Conservation (phyloP, 1,140 invertebrate species). For the Neodiprion lecontei region DNA sequence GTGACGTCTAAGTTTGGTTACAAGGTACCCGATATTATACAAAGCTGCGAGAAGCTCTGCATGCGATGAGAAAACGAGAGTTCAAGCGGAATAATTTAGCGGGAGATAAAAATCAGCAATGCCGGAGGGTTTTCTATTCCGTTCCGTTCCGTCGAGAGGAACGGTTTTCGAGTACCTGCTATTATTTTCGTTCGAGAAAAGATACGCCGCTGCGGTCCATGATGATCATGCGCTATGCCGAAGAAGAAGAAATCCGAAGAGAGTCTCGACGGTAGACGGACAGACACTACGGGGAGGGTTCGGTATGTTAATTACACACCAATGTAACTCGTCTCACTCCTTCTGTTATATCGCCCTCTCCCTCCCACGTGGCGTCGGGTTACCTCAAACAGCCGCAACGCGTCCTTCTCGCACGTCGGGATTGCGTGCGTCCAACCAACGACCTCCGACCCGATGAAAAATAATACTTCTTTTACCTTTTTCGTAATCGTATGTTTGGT, state of each 20-base stretch:
- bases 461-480: neutral
- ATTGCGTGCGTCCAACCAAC: neutral
- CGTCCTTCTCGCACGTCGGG: neutral
- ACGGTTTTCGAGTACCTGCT: neutral
- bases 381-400: neutral
- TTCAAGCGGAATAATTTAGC: too few species aligned
- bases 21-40: too few species aligned
- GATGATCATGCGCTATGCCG: too few species aligned
- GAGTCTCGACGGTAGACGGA: neutral
- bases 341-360: too few species aligned
- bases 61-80: too few species aligned
- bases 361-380: too few species aligned
- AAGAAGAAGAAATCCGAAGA: neutral
- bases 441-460: constrained; percentile 1
- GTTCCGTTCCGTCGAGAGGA: neutral
- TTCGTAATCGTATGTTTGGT: neutral
- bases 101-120: too few species aligned
- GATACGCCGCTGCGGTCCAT: neutral
- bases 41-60: too few species aligned
- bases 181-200: constrained; percentile 3
- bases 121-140: too few species aligned
- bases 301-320: constrained; percentile 7
- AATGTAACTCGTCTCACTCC: neutral
- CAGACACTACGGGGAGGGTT: neutral
- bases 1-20: too few species aligned